phyloP scores from a whole-genome alignment of 2,113 vertebrate species.

The Petroica traversi region DNA sequence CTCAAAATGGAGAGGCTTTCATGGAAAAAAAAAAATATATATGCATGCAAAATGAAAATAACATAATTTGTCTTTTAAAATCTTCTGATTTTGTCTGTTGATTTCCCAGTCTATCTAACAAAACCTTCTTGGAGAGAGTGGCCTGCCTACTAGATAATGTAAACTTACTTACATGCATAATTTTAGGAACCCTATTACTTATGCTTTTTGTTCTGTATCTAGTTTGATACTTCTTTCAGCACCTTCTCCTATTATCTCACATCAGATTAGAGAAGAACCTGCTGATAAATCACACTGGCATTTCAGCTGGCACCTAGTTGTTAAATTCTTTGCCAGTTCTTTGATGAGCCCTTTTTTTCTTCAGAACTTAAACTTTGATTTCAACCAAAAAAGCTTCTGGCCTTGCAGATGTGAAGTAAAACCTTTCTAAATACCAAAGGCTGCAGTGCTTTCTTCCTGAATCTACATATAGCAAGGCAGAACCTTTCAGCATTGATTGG shows the following conservation, averaged over 20 bases:
- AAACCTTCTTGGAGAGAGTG: not conserved
- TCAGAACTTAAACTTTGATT: slow-evolving; percentile 44
- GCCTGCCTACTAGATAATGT: not conserved
- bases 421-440: not conserved
- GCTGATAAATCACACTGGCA: slow-evolving; percentile 40
- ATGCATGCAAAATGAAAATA: not conserved
- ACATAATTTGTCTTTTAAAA: not conserved
- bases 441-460: not conserved
- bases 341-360: slow-evolving; percentile 23
- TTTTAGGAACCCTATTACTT: slow-evolving; percentile 9
- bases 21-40: not conserved
- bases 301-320: slow-evolving; percentile 21
- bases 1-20: not conserved
- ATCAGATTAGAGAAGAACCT: slow-evolving; percentile 37
- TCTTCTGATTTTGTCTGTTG: not conserved
- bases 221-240: slow-evolving; percentile 47
- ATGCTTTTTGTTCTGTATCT: slow-evolving; percentile 48
- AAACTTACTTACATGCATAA: slow-evolving; percentile 3
- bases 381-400: not conserved
- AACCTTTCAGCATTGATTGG: slow-evolving; percentile 9
- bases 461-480: not conserved
- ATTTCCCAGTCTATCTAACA: not conserved
- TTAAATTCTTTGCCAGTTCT: slow-evolving; percentile 38
- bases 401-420: not conserved
- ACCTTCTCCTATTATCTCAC: slow-evolving; percentile 44